phyloP scores from a whole-genome alignment of 2,888 invertebrate genomes.

The Lingula anatina region DNA sequence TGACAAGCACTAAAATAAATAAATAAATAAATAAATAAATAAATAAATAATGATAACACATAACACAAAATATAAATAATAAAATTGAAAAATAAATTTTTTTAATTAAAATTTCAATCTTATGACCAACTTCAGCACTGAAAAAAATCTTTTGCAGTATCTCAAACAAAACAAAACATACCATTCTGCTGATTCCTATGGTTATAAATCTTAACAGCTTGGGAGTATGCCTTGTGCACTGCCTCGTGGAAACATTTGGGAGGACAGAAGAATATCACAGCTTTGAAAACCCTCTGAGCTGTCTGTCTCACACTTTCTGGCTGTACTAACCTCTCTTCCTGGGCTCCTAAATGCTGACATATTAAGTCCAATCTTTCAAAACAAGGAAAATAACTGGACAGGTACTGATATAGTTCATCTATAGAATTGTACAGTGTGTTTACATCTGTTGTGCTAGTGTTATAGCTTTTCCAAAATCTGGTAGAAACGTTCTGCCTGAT shows the following conservation, averaged over 20 bases:
- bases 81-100: too few relatives aligned
- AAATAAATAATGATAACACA: too few relatives aligned
- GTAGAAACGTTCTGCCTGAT: conserved; percentile 30
- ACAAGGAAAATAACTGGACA: conserved; percentile 22
- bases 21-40: too few relatives aligned
- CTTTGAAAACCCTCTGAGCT: conserved; percentile 25
- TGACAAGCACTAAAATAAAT: too few relatives aligned
- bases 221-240: conserved; percentile 36
- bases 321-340: too few relatives aligned
- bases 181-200: conserved; percentile 17
- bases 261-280: conserved; percentile 29
- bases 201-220: conserved; percentile 40
- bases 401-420: conserved; percentile 18
- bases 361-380: conserved; percentile 17
- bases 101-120: too few relatives aligned
- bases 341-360: too few relatives aligned
- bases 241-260: conserved; percentile 27
- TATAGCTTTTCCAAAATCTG: conserved; percentile 34
- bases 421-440: too few relatives aligned
- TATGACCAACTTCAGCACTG: neutral
- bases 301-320: conserved; percentile 17
- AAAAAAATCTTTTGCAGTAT: too few relatives aligned
- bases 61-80: too few relatives aligned
- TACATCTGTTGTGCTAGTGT: too few relatives aligned
- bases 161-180: too few relatives aligned